Evolutionary conservation across 2,797 vertebrate species (phyloP), one percentile per base, ranked within the genome.

Genomic region (Sphaeramia orbicularis): DNA sequence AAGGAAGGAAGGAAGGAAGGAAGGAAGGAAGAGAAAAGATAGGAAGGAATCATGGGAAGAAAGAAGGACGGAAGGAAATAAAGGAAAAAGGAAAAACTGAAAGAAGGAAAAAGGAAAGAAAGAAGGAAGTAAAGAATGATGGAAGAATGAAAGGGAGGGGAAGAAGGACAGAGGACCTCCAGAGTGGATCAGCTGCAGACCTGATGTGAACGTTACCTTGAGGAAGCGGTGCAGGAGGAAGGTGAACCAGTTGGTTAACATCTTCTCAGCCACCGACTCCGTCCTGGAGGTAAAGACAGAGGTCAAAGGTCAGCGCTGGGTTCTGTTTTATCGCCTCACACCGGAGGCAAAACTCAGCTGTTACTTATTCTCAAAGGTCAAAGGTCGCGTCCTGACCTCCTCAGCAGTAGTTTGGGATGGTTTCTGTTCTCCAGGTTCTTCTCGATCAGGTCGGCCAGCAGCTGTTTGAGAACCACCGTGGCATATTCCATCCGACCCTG

Each of bases 401-500:
- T 93, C 56, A 97, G 92, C 41, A 97, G 89, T 12, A 97, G 91
- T 51, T 97, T 97, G 6, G 96, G 96, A 58, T 97, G 96, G 78
- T 96, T 96, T 9, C 93, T 93, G 88, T 96, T 97, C 90, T 97
- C 95, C 71, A 97, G 91, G 88, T 97, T 97, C 80, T 97, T 97
- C 91, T 96, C 96, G 0, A 97, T 97, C 79, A 97, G 93, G 77
- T 97, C 96, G 0, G 95, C 96, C 43, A 97, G 91, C 79, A 97
- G 94, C 76, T 97, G 96, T 65, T 96, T 96, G n/a, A 97, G 85
- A 41, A 97, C 95, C 69, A 95, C 91, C 0, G 96, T 97, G 18
- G 96, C 96, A 0, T 97, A 97, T 32, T 96, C 96, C 73, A 97
- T 96, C 15, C 96, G 94, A 6, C 95, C 96, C 91, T 92, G 66